Base-by-base conservation (phyloP, 2,888 invertebrate genomes). In the Ichneumon xanthorius region DNA sequence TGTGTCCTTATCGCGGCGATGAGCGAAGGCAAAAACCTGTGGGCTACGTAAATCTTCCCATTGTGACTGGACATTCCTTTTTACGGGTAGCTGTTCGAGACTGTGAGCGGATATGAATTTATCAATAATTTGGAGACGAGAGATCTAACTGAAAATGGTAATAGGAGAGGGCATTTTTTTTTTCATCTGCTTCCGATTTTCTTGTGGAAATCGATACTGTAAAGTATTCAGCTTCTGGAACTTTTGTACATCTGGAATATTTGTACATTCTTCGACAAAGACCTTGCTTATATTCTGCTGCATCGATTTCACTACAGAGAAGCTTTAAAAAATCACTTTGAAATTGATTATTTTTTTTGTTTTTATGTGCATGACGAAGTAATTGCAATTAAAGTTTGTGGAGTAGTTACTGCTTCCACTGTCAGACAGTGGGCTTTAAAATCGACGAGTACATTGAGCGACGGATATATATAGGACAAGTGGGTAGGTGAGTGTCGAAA, bases 21-120 rank as follows among this genome's bases (percentile, higher is more conserved):
- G 30, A 65, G 48, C 75, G 65, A 84, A 80, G 77, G 50, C 40
- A 14, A 14, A 80, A 14, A 68, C 75, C 63, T 82, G 75, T 61
- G 65, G 61, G 65, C 73, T 78, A 70, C 78, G 81, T 82, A 82
- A 78, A 85, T 85, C 70, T 82, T 68, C 45, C 33, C 48, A 37
- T 78, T 73, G 61, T 48, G 63, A 50, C 78, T 81, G 81, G 70
- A 63, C 73, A 70, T 73, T 81, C 68, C 61, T 77, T 70, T 61
- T 33, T n/a, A 3, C 6, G n/a, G 40, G 16, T 14, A 16, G 16
- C 50, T 1, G 16, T 16, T 53, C 53, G 53, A n/a, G 53, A 53
- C 5, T 16, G 6, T 50, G n/a, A 53, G 7, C n/a, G 19, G 1
- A 2, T 0, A 16, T 19, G n/a, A 7, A 53, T 53, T 16, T 19